Conservation (phyloP, 1,140 invertebrate genomes). For the Lanistes nyassanus region DNA sequence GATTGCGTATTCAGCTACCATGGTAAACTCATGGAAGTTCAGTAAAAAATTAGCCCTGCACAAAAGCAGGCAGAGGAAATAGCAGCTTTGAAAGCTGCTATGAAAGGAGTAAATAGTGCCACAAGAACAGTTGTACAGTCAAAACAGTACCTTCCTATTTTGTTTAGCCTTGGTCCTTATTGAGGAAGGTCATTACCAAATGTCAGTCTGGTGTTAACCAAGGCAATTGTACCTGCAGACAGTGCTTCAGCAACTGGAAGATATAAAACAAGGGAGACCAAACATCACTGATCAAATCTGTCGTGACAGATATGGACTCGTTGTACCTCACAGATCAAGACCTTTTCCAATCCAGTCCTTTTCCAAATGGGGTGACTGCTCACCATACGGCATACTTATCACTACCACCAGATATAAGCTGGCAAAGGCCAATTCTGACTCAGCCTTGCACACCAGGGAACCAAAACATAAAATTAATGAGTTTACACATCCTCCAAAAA, state of each 20-base stretch:
- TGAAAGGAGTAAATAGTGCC: slow-evolving; percentile 92
- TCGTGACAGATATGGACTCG: slow-evolving; percentile 48
- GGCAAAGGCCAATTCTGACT: no score
- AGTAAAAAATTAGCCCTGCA: slow-evolving; percentile 98
- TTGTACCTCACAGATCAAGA: slow-evolving; percentile 49
- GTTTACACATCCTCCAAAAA: no score
- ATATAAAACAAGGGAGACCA: slow-evolving; percentile 71
- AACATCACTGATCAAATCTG: slow-evolving; percentile 57
- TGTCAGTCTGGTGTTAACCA: slow-evolving; percentile 76
- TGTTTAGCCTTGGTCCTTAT: slow-evolving; percentile 61
- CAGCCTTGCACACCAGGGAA: no score
- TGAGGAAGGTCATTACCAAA: slow-evolving; percentile 86
- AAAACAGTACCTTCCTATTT: slow-evolving; percentile 58
- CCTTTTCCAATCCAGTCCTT: slow-evolving; percentile 55
- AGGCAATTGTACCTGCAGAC: slow-evolving; percentile 68
- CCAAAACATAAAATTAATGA: no score
- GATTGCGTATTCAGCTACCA: slow-evolving; percentile 63
- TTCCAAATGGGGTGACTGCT: slow-evolving; percentile 77
- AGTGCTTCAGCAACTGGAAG: slow-evolving; percentile 73
- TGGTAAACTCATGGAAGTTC: slow-evolving; percentile 92
- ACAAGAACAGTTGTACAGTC: slow-evolving; percentile 66
- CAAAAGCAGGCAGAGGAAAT: slow-evolving; percentile 98
- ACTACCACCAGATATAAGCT: slow-evolving; percentile 81
- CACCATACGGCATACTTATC: slow-evolving; percentile 85
- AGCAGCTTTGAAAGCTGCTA: slow-evolving; percentile 94